These are phyloP conservation scores for Choloepus didactylus DNA, from an alignment of 2,797 vertebrate genomes.

Conservation along the genomic window DNA sequence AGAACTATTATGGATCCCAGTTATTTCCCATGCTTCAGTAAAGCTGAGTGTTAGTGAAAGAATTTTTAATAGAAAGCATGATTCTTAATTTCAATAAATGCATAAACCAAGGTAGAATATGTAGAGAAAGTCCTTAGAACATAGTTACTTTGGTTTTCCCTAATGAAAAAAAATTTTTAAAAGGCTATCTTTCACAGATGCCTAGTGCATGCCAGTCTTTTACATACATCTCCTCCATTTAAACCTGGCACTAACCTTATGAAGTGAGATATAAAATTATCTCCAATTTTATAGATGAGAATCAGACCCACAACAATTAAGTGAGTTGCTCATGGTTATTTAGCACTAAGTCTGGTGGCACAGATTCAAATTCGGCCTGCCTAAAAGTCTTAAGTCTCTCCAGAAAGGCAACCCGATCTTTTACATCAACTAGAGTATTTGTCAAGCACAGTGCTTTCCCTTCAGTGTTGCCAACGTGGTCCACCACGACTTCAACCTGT, in stretches of 20 bases:
- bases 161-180: not conserved
- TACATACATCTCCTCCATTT: not conserved
- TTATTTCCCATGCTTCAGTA: conserved; percentile 81
- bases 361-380: not conserved
- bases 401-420: not conserved
- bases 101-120: conserved; percentile 44
- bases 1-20: conserved; percentile 70
- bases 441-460: not conserved
- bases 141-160: not conserved
- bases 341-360: not conserved
- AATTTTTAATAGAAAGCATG: conserved; percentile 76
- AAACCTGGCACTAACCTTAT: not conserved
- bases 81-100: conserved; percentile 74
- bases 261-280: not conserved
- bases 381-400: not conserved
- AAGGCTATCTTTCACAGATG: not conserved
- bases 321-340: rapidly evolving
- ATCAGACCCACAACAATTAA: not conserved
- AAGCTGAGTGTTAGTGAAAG: conserved; percentile 71
- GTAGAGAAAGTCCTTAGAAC: conserved; percentile 53
- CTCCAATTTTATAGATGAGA: not conserved
- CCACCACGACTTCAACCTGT: not conserved
- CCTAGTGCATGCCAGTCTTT: not conserved
- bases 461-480: not conserved
- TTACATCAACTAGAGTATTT: not conserved